Base-by-base conservation (phyloP, 2,888 invertebrate genomes). In the Ctena decussata region DNA sequence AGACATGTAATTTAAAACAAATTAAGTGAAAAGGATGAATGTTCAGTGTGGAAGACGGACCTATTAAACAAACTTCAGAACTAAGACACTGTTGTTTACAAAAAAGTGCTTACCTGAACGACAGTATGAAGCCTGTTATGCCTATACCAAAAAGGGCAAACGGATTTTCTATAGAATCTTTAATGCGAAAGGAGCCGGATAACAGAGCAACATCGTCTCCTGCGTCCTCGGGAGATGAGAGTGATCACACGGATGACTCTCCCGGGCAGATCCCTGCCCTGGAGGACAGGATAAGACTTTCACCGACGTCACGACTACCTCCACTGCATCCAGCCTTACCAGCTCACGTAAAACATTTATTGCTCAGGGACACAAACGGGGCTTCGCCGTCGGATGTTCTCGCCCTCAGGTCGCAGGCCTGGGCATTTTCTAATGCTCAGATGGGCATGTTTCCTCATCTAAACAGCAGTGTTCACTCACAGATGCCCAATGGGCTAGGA, bases 131-230 rank as follows among this genome's bases (percentile, higher is more conserved):
- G 18, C 84, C 84, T 2, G 49, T 87, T 0, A 60, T 84, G 21
- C 87, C 87, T n/a, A 60, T 87, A 15, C 84, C 87, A 18, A 87
- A 84, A 37, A 37, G 84, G 27, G 44, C 77, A n/a, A 60, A 84
- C 77, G 87, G 82, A 41, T 87, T 87, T 70, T 84, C 87, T 41
- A 87, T 87, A n/a, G 87, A 84, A 30, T 87, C 87, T 35, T 79
- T 87, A 21, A 87, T 87, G 82, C 39, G 87, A 15, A 73, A 77
- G 18, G 82, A 85, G 35, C 79, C 80, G 18, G 46, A 35, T 5
- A 78, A 78, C 21, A 46, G 79, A 41, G 24, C 18, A 12, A 24
- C 46, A 6, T 57, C 70, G 24, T 57, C 70, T 3, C 57, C 80
- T 1, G 57, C 1, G 2, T 70, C 70, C 18, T 84, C 87, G 32